Conservation (phyloP, 2,113 vertebrate genomes). For the Oenanthe oenanthe region DNA sequence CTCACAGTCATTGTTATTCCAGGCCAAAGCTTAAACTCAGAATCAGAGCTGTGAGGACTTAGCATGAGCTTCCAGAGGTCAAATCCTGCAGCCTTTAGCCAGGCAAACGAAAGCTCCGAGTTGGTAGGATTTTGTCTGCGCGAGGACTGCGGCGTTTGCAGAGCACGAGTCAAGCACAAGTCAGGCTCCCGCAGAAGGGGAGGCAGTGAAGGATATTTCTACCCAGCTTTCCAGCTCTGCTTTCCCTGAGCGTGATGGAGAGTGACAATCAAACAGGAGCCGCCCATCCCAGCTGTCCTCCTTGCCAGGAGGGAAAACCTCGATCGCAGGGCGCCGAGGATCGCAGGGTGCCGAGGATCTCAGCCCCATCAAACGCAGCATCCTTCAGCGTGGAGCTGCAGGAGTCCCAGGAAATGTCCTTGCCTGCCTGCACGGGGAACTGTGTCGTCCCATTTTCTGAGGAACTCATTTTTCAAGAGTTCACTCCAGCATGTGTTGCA, state of each 20-base stretch:
- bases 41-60: slow-evolving; percentile 59
- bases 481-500: slow-evolving; percentile 48
- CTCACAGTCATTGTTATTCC: slow-evolving; percentile 71
- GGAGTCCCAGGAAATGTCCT: background rate
- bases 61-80: slow-evolving; percentile 36
- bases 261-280: background rate
- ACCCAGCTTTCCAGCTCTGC: background rate
- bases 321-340: background rate
- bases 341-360: background rate
- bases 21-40: slow-evolving; percentile 75
- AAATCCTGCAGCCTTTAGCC: slow-evolving; percentile 22
- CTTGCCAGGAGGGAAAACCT: background rate
- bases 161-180: background rate
- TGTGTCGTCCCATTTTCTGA: background rate
- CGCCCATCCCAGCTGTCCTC: accelerated
- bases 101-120: background rate
- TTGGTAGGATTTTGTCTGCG: background rate
- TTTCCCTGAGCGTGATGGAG: background rate
- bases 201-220: background rate
- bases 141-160: background rate
- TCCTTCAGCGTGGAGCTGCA: background rate
- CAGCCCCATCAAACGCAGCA: background rate
- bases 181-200: background rate
- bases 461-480: background rate
- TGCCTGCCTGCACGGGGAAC: background rate